Base-by-base conservation (phyloP, 2,113 vertebrate species). In the Vireo altiloquus region DNA sequence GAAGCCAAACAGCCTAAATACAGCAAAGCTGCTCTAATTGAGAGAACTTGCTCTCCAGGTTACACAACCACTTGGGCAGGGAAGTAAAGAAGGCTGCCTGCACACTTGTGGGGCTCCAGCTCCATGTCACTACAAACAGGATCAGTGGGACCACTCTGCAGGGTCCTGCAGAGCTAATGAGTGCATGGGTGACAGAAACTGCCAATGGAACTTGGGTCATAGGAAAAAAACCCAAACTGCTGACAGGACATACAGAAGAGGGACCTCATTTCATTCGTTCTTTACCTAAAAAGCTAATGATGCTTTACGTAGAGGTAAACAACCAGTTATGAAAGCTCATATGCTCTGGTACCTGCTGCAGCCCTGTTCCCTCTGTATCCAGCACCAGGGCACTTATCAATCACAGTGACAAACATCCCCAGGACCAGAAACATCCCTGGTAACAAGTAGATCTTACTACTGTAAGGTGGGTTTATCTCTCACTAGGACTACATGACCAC, bases 131-230 rank as follows among this genome's bases (percentile, higher is more conserved):
- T 11, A 3, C 11, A 2, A 16, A 17, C 24, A 19, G 37, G 5
- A 46, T 9, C 39, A 7, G 25, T 0, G 15, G 39, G 17, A 53
- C 40, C 50, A 7, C 42, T 28, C 59, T 8, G 9, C 64, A 42
- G 11, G 23, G 0, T 18, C 54, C 61, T 46, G 44, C 53, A 28
- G 39, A 14, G 12, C 6, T 35, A 21, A 31, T 0, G 1, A 13
- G 5, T 4, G 17, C 19, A 7, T 0, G 1, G 15, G 31, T 33
- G 46, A 79, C 57, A 66, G 15, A 35, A 74, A 65, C 8, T 10
- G 42, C 37, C 52, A 15, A 0, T 7, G 10, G 3, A 46, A 54
- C 7, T 3, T 14, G 39, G n/a, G 25, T 59, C 13, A 23, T 30
- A 6, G 31, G 77, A 84, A 16, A 39, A 89, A 33, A 53, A 6